A percentile compares a stretch with the other conserved stretches of the same genome.
Evolutionary conservation across 2,113 vertebrate species (phyloP).

Genomic region (Phrynosoma platyrhinos): DNA sequence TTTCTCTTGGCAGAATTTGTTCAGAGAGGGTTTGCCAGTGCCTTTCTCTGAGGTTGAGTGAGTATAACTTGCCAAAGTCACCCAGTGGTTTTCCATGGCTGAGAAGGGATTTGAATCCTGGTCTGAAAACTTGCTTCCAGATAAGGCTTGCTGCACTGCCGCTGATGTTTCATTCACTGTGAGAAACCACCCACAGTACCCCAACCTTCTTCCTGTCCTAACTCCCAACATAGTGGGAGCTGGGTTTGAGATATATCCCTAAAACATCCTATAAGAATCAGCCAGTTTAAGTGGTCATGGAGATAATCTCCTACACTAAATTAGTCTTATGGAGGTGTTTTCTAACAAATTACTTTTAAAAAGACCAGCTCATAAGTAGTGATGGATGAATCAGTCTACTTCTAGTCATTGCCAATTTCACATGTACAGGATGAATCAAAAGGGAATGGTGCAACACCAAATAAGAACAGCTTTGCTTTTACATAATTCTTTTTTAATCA

Average conservation of each 20-base stretch:
- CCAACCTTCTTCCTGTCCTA: background rate
- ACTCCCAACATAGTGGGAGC: background rate
- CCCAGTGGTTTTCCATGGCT: too few species aligned
- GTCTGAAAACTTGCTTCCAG: too few species aligned
- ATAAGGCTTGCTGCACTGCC: too few species aligned
- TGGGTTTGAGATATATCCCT: background rate
- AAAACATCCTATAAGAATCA: background rate
- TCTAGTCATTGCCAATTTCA: background rate
- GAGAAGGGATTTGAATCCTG: too few species aligned
- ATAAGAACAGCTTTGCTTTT: too few species aligned
- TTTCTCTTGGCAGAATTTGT: too few species aligned
- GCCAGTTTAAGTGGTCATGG: background rate
- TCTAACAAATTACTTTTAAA: background rate
- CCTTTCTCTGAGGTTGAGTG: too few species aligned
- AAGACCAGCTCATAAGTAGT: background rate
- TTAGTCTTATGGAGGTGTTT: background rate
- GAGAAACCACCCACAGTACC: background rate
- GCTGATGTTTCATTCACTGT: too few species aligned
- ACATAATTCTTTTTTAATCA: too few species aligned
- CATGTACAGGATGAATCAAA: background rate
- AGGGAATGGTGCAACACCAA: too few species aligned
- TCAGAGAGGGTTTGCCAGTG: too few species aligned
- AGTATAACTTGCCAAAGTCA: too few species aligned
- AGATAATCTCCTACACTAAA: background rate
- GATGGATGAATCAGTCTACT: background rate